These are phyloP conservation scores for Lepilemur ruficaudatus DNA, from an alignment of 2,797 vertebrate species.

Conservation along the genomic window DNA sequence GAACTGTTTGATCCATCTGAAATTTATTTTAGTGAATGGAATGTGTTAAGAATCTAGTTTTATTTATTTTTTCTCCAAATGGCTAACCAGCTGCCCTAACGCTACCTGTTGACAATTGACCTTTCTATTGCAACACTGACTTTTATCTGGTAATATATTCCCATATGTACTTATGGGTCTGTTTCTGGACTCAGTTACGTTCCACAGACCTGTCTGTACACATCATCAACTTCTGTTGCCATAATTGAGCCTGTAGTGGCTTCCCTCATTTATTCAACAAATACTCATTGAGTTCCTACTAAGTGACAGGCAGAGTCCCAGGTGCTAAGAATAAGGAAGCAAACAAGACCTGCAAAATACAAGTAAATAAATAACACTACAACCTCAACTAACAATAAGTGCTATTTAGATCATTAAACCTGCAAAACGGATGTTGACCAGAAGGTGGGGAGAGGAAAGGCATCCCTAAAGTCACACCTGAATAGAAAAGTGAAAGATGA, in stretches of 20 bases:
- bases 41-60: not conserved
- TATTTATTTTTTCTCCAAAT: not conserved
- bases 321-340: not conserved
- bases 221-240: not conserved
- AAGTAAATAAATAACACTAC: slow-evolving; percentile 5
- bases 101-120: not conserved
- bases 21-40: not conserved
- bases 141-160: not conserved
- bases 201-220: not conserved
- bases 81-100: not conserved
- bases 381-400: not conserved
- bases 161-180: not conserved
- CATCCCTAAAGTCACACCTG: not conserved
- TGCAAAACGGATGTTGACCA: not conserved
- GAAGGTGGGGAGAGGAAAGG: not conserved
- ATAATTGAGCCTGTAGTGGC: not conserved
- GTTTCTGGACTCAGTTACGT: not conserved
- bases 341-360: not conserved
- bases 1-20: not conserved
- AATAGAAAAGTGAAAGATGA: not conserved
- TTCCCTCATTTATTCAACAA: not conserved
- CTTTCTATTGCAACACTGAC: not conserved
- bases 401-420: not conserved
- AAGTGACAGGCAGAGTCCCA: not conserved
- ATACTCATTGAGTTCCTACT: not conserved